phyloP scores from a whole-genome alignment of 1,140 invertebrate species.

The Myzus persicae region DNA sequence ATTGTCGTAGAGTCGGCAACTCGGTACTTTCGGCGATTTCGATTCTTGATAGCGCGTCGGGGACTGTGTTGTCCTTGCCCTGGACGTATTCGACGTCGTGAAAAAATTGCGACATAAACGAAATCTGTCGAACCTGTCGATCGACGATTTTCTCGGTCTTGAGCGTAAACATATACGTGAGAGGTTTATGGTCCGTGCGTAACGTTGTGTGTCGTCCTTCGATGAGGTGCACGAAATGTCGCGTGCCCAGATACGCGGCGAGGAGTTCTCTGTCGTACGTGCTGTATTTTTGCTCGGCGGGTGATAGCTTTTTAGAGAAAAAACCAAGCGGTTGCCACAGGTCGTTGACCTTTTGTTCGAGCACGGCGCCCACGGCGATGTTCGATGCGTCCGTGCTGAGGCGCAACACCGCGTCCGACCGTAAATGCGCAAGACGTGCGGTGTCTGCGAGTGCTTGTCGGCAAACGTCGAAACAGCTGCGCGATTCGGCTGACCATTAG shows the following conservation, averaged over 20 bases:
- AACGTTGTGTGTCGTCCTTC: neutral
- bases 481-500: no score
- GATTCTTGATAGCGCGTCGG: neutral
- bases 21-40: no score
- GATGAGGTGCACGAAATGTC: neutral
- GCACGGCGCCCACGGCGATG: slow-evolving; percentile 61
- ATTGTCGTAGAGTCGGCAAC: no score
- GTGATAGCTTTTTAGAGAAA: slow-evolving; percentile 64
- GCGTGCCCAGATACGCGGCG: slow-evolving; percentile 61
- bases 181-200: neutral
- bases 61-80: neutral
- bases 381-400: slow-evolving; percentile 62
- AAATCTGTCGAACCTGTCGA: neutral
- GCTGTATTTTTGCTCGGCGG: slow-evolving; percentile 62
- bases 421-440: no score
- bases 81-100: neutral
- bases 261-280: slow-evolving; percentile 65
- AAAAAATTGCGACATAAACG: neutral
- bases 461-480: no score
- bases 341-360: slow-evolving; percentile 62
- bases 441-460: no score
- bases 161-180: neutral
- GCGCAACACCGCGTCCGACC: slow-evolving; percentile 53
- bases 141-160: neutral
- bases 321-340: slow-evolving; percentile 64